Conservation (phyloP, 2,888 invertebrate species). For the Parelbella ahira region DNA sequence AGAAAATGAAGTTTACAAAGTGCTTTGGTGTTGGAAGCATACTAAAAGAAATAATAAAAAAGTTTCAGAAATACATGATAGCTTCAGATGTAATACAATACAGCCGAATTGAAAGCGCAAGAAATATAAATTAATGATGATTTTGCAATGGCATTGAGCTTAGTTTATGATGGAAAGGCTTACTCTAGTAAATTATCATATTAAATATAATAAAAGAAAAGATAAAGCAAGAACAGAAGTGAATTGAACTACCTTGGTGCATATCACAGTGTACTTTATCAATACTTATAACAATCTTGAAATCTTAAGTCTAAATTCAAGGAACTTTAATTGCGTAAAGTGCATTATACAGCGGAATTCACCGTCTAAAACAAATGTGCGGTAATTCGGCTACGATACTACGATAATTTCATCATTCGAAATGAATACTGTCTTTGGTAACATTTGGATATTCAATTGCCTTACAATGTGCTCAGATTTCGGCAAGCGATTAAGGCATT, state of each 20-base stretch:
- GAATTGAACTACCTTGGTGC: slow-evolving; percentile 54
- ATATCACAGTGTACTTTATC: slow-evolving; percentile 74
- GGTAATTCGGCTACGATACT: slow-evolving; percentile 58
- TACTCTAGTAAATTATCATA: too few relatives aligned
- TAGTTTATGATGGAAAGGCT: too few relatives aligned
- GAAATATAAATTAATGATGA: slow-evolving; percentile 1
- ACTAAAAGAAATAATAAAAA: neutral
- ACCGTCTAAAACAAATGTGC: slow-evolving; percentile 78
- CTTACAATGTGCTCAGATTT: slow-evolving; percentile 27
- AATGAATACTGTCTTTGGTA: slow-evolving; percentile 78
- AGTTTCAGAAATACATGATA: too few relatives aligned
- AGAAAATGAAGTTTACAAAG: slow-evolving; percentile 11
- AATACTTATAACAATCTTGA: slow-evolving; percentile 42
- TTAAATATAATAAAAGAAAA: slow-evolving; percentile 8
- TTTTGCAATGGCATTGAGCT: too few relatives aligned
- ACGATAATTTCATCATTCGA: slow-evolving; percentile 49
- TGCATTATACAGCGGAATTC: slow-evolving; percentile 55
- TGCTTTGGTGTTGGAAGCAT: slow-evolving; percentile 10
- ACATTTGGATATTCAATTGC: slow-evolving; percentile 40
- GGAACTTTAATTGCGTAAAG: slow-evolving; percentile 51
- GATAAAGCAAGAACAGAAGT: slow-evolving; percentile 24
- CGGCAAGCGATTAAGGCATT: slow-evolving; percentile 28
- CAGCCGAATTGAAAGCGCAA: too few relatives aligned
- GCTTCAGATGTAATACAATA: too few relatives aligned
- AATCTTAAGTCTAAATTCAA: slow-evolving; percentile 31